Conservation (phyloP, 2,888 invertebrate genomes). For the Gnatocerus cornutus region DNA sequence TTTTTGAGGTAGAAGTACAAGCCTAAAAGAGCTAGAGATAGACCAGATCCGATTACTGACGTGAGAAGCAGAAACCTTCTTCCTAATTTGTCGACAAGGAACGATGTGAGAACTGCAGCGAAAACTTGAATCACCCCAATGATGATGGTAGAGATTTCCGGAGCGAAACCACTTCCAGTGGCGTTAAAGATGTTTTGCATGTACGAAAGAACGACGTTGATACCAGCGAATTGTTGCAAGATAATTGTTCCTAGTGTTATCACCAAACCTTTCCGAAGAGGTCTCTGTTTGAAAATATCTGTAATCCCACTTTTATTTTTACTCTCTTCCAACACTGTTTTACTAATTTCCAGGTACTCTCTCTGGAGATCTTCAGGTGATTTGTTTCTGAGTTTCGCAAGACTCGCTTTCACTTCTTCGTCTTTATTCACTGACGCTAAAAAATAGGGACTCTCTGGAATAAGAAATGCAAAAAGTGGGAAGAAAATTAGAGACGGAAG, state of each 20-base stretch:
- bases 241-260: conserved; percentile 85
- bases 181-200: conserved; percentile 81
- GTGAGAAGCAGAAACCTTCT: conserved; percentile 15
- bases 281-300: conserved; percentile 36
- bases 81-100: conserved; percentile 68
- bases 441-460: conserved; percentile 60
- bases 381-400: conserved; percentile 49
- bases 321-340: conserved; percentile 5
- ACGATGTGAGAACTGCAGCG: conserved; percentile 79
- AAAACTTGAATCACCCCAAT: conserved; percentile 85
- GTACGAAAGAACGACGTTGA: conserved; percentile 87
- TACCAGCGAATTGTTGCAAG: conserved; percentile 86
- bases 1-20: conserved; percentile 66
- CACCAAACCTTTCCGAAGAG: conserved; percentile 74
- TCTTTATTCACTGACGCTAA: conserved; percentile 70
- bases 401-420: conserved; percentile 76
- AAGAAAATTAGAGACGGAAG: conserved; percentile 56
- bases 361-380: neutral
- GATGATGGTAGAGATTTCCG: conserved; percentile 80
- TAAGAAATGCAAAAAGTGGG: conserved; percentile 51
- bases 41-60: conserved; percentile 6
- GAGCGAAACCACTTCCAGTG: conserved; percentile 78
- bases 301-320: conserved; percentile 7
- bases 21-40: conserved; percentile 20
- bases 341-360: neutral